A percentile compares a stretch with the other conserved stretches of the same genome.
These are phyloP conservation scores for Anabas testudineus DNA, from an alignment of 2,797 vertebrate genomes.

Conservation along the genomic window DNA sequence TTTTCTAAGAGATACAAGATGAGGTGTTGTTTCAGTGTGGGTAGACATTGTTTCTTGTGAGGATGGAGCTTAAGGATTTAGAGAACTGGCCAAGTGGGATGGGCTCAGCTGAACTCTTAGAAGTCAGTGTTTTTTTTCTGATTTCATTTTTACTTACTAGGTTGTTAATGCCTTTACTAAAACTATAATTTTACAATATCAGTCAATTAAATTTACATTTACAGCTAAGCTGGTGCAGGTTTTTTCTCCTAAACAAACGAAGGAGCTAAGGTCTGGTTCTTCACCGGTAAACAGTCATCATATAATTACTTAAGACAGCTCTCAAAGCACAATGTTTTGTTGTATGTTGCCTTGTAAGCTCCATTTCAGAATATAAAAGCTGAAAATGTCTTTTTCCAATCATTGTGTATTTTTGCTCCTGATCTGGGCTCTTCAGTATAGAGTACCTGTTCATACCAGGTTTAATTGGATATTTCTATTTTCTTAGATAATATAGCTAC, in stretches of 20 bases:
- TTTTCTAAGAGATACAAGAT: slow-evolving; percentile 55
- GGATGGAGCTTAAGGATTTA: slow-evolving; percentile 58
- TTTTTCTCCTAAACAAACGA: too few relatives aligned
- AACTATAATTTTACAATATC: slow-evolving; percentile 17
- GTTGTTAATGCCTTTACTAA: slow-evolving; percentile 25
- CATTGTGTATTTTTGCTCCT: not conserved
- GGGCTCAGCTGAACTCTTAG: slow-evolving; percentile 41
- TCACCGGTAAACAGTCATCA: slow-evolving; percentile 22
- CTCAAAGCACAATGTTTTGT: slow-evolving; percentile 39
- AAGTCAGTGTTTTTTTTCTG: slow-evolving; percentile 5
- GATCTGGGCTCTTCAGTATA: not conserved
- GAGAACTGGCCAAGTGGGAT: slow-evolving; percentile 50
- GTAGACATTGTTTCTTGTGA: slow-evolving; percentile 61
- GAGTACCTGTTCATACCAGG: not conserved
- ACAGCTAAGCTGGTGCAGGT: too few relatives aligned
- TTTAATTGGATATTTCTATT: not conserved
- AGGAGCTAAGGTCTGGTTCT: too few relatives aligned
- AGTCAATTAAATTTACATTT: slow-evolving; percentile 24
- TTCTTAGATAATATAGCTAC: not conserved
- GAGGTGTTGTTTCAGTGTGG: slow-evolving; percentile 72
- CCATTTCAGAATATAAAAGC: not conserved
- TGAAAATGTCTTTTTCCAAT: slow-evolving; percentile 3
- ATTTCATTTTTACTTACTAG: slow-evolving; percentile 10
- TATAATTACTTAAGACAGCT: slow-evolving; percentile 27
- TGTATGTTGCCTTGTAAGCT: slow-evolving; percentile 7